Conservation (phyloP, 2,797 vertebrate species). For the Chiloscyllium punctatum region DNA sequence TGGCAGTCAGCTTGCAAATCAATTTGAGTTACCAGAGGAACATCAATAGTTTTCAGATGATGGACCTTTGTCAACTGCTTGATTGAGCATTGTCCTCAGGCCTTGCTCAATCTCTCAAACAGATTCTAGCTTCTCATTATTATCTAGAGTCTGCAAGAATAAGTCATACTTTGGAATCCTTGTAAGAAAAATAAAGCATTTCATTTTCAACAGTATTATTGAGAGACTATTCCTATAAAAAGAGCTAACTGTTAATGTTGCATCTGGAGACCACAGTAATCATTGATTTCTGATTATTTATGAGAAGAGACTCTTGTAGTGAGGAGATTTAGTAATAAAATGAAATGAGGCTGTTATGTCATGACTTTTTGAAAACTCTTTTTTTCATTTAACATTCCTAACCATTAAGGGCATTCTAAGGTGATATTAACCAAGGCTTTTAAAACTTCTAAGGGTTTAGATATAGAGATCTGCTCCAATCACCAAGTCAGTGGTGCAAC, state of each 20-base stretch:
- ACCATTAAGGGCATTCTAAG: background rate
- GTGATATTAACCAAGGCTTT: background rate
- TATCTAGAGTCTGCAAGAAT: slow-evolving; percentile 9
- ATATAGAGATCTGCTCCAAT: background rate
- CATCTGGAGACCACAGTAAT: background rate
- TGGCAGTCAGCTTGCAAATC: slow-evolving; percentile 12
- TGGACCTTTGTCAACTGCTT: background rate
- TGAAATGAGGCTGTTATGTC: background rate
- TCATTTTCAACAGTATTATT: background rate
- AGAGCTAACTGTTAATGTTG: background rate
- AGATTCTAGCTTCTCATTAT: slow-evolving; percentile 9
- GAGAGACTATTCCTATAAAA: background rate
- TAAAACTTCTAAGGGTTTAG: background rate
- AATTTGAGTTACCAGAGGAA: background rate
- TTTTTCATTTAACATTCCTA: background rate
- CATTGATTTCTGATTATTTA: background rate
- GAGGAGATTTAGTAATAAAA: background rate
- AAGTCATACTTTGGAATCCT: background rate
- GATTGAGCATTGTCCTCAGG: slow-evolving; percentile 18
- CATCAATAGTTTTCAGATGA: slow-evolving; percentile 20
- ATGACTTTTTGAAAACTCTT: background rate
- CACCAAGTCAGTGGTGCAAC: background rate
- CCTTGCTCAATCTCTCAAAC: slow-evolving; percentile 12
- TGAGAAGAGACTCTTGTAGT: background rate
- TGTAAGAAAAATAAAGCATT: background rate